A percentile compares a stretch with the other conserved stretches of the same genome.
Conservation (phyloP, 1,140 invertebrate species). For the Thaumatotibia leucotreta region DNA sequence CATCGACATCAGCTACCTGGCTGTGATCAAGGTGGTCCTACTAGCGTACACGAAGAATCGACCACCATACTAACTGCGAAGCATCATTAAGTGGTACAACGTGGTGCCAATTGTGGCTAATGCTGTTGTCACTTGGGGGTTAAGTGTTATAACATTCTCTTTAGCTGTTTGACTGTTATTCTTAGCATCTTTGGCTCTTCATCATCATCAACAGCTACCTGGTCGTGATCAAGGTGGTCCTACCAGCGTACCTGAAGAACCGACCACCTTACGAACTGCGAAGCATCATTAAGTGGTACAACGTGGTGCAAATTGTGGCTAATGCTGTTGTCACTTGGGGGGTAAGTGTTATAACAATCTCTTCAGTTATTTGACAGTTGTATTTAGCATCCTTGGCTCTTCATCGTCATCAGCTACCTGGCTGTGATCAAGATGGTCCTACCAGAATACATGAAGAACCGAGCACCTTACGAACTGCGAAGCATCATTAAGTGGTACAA, state of each 20-base stretch:
- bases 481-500: constrained; percentile 68
- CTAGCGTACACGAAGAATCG: constrained; percentile 74
- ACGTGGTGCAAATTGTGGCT: no score
- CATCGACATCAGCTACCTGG: constrained; percentile 81
- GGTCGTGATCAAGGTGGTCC: no score
- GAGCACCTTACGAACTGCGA: constrained; percentile 48
- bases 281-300: no score
- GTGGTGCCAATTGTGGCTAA: constrained; percentile 62
- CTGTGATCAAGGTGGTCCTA: constrained; percentile 79
- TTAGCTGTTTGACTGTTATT: no score
- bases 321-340: no score
- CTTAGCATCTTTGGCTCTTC: no score
- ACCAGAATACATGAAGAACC: constrained; percentile 74
- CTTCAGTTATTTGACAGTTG: no score
- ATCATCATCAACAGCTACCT: no score
- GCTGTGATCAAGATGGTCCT: constrained; percentile 80
- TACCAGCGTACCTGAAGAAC: no score
- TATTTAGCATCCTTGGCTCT: constrained; percentile 56
- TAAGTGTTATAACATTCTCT: constrained; percentile 45
- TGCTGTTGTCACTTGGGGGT: constrained; percentile 58
- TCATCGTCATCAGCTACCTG: constrained; percentile 80
- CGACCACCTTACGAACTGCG: no score
- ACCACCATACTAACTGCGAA: constrained; percentile 48
- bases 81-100: constrained; percentile 67
- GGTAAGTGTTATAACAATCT: no score